Evolutionary conservation across 92 coral and sea anemone genomes (phyloP).

Genomic region (Zoanthus sansibaricus): DNA sequence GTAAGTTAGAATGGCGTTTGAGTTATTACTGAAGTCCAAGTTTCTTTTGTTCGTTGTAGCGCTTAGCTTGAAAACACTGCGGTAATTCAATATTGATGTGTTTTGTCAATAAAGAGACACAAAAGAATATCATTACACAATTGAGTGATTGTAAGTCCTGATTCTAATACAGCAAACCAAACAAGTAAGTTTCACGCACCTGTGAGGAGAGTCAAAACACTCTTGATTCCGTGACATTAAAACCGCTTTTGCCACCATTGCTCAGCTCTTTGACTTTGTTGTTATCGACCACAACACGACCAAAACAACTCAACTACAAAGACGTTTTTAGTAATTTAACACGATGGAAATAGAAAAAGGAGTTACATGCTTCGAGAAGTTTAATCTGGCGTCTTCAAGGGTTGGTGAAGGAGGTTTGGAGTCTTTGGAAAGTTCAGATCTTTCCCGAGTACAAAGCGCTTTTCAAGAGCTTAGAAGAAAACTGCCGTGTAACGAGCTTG

Average conservation of each 20-base stretch:
- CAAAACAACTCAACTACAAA: neutral
- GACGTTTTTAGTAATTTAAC: neutral
- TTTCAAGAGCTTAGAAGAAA: slow-evolving; percentile 58
- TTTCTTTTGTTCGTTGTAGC: slow-evolving; percentile 20
- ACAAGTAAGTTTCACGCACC: slow-evolving; percentile 16
- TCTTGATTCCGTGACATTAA: neutral
- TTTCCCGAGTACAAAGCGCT: slow-evolving; percentile 60
- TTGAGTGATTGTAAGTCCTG: slow-evolving; percentile 17
- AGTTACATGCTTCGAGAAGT: slow-evolving; percentile 20
- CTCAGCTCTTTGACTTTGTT: neutral
- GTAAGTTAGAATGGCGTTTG: neutral
- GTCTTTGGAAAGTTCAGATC: slow-evolving; percentile 8
- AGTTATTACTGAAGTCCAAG: neutral
- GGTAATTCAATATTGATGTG: slow-evolving; percentile 42
- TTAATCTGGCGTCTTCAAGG: slow-evolving; percentile 16
- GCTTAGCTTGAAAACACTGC: slow-evolving; percentile 34
- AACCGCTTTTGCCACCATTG: neutral
- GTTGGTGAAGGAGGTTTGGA: slow-evolving; percentile 11
- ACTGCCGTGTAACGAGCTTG: slow-evolving; percentile 56
- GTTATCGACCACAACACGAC: neutral
- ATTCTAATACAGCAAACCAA: slow-evolving; percentile 11
- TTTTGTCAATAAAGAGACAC: slow-evolving; percentile 28
- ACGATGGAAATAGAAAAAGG: slow-evolving; percentile 28
- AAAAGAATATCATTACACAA: slow-evolving; percentile 37
- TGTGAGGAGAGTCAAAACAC: neutral